Percentiles rank a stretch among this genome's conserved stretches.
phyloP scores from a whole-genome alignment of 2,888 invertebrate species.

The Parasteatoda lunata region DNA sequence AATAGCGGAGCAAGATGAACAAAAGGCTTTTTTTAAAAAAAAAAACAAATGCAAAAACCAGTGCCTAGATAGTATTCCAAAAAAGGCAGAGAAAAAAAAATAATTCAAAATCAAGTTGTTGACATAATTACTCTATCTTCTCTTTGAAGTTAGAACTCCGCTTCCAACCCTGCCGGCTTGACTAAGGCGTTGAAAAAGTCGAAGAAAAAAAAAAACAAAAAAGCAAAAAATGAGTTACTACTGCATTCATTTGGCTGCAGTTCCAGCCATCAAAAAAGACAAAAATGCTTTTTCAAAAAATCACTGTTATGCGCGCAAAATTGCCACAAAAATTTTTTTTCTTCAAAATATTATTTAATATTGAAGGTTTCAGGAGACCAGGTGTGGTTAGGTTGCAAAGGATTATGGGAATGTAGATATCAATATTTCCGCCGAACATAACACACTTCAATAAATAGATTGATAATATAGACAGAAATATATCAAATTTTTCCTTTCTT shows the following conservation, averaged over 20 bases:
- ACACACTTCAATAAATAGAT: not conserved
- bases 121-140: slow-evolving; percentile 75
- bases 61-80: slow-evolving; percentile 50
- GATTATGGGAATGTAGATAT: slow-evolving; percentile 27
- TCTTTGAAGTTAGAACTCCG: slow-evolving; percentile 97
- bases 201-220: slow-evolving; percentile 62
- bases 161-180: slow-evolving; percentile 80
- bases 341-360: slow-evolving; percentile 26
- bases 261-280: slow-evolving; percentile 58
- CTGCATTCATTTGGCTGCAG: slow-evolving; percentile 37
- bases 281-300: slow-evolving; percentile 54
- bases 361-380: slow-evolving; percentile 40
- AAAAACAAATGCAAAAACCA: slow-evolving; percentile 57
- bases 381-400: slow-evolving; percentile 30
- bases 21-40: slow-evolving; percentile 34
- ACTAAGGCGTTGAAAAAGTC: slow-evolving; percentile 67
- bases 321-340: slow-evolving; percentile 45
- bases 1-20: slow-evolving; percentile 24
- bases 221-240: slow-evolving; percentile 67
- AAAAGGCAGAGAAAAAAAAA: slow-evolving; percentile 54
- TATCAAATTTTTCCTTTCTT: too few relatives aligned
- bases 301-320: slow-evolving; percentile 49
- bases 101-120: slow-evolving; percentile 65
- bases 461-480: not conserved
- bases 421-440: slow-evolving; percentile 7